Base-by-base conservation (phyloP, 2,888 invertebrate genomes). In the Pterostichus madidus region DNA sequence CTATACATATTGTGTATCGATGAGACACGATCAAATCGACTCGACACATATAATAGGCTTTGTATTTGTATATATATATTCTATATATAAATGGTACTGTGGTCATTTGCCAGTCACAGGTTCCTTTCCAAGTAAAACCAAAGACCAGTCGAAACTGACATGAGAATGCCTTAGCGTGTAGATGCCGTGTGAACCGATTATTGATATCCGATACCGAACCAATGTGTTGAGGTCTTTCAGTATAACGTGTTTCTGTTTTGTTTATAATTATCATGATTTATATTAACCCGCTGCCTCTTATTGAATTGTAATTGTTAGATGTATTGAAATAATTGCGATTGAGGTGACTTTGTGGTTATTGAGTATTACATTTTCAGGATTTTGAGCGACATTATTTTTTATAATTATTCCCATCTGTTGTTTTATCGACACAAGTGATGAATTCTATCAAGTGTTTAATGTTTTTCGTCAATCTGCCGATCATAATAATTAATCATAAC, bases 81-180 rank as follows among this genome's bases (percentile, higher is more conserved):
- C 77, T 78, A 78, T 78, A 76, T 71, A 75, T 78, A 39, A 78
- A 59, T 78, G 78, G 78, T 78, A 78, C 78, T 78, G 78, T 78
- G 78, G 78, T 78, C 49, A 75, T 52, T 78, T 59, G 59, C 61
- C 64, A 80, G 49, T 61, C 61, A 78, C 78, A 64, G 78, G 61
- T 80, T 80, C 80, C 64, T 80, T 49, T 61, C 68, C 80, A 64
- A 64, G 44, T 49, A 56, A 80, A 80, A 80, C 73, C 71, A 80
- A 80, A 80, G 80, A 80, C 80, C 73, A 71, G 71, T 64, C 64
- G 68, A 78, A 59, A 24, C 24, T 59, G 46, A 68, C 46, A 68
- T 68, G 68, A 80, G 52, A 80, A 80, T 80, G 80, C 80, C 80
- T 80, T 80, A 80, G 80, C 71, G 59, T 80, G 53, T 71, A 53